These are phyloP conservation scores for Stictonetta naevosa DNA, from an alignment of 2,113 vertebrate species.

Conservation along the genomic window DNA sequence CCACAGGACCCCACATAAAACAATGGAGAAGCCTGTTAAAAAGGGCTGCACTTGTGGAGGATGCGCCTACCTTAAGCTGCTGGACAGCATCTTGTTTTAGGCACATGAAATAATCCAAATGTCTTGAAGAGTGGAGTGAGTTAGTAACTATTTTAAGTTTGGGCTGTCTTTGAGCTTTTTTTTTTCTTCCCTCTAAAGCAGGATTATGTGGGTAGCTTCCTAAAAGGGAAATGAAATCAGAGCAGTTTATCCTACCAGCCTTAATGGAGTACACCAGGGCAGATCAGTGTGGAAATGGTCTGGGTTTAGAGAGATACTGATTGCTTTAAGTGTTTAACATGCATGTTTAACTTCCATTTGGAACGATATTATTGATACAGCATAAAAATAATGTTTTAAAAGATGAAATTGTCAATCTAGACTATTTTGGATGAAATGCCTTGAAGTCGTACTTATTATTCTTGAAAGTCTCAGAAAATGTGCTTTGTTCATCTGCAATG, in stretches of 20 bases:
- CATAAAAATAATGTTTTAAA: background rate
- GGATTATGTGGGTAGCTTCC: slow-evolving; percentile 58
- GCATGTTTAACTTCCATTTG: background rate
- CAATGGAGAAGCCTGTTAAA: background rate
- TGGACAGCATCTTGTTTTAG: background rate
- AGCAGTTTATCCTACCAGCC: slow-evolving; percentile 33
- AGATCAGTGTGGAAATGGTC: background rate
- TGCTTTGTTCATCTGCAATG: background rate
- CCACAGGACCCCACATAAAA: background rate
- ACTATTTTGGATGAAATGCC: background rate
- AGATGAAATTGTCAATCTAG: background rate
- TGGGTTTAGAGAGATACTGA: background rate
- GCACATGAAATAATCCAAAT: background rate
- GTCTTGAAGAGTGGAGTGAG: background rate
- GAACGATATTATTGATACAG: background rate
- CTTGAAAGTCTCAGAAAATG: background rate
- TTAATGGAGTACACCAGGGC: slow-evolving; percentile 4
- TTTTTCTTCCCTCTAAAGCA: slow-evolving; percentile 26
- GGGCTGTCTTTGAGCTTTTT: background rate
- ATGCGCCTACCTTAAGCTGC: background rate
- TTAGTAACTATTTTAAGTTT: slow-evolving; percentile 18
- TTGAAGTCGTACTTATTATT: background rate
- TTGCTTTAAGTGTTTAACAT: background rate
- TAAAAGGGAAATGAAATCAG: slow-evolving; percentile 61
- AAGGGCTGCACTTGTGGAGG: background rate